Conservation (phyloP, 2,113 vertebrate genomes). For the Rattus rattus region DNA sequence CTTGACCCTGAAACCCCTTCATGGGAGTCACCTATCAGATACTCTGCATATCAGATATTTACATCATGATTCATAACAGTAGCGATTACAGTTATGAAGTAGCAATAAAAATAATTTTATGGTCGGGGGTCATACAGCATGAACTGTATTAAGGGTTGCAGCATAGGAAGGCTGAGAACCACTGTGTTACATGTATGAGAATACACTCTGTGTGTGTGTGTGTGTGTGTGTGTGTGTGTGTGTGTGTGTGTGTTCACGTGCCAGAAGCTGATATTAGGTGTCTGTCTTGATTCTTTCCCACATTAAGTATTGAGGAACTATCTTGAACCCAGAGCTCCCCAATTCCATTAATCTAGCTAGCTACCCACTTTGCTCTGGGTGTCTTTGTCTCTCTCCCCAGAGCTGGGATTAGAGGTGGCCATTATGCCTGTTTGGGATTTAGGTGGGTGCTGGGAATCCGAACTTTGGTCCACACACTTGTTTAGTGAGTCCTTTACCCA, state of each 20-base stretch:
- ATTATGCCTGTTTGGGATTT: neutral
- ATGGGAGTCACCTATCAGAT: neutral
- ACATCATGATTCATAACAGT: neutral
- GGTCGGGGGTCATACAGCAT: neutral
- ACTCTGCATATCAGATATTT: neutral
- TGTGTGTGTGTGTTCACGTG: neutral
- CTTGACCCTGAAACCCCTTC: neutral
- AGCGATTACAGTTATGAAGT: neutral
- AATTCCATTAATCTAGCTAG: neutral
- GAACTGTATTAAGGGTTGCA: neutral
- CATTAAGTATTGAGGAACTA: neutral
- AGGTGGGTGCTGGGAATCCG: neutral
- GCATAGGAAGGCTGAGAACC: neutral
- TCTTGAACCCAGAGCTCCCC: neutral
- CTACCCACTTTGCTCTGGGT: neutral
- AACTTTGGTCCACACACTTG: neutral
- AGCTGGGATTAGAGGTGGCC: neutral
- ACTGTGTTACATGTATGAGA: neutral
- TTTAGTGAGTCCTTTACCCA: neutral
- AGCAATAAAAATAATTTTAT: neutral
- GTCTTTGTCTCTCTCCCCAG: neutral
- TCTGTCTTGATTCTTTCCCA: no score
- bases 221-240: no score
- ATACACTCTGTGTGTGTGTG: neutral
- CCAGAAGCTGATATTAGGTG: neutral